These are phyloP conservation scores for Sarcophaga caerulescens DNA, from an alignment of 2,888 invertebrate genomes.

Conservation along the genomic window DNA sequence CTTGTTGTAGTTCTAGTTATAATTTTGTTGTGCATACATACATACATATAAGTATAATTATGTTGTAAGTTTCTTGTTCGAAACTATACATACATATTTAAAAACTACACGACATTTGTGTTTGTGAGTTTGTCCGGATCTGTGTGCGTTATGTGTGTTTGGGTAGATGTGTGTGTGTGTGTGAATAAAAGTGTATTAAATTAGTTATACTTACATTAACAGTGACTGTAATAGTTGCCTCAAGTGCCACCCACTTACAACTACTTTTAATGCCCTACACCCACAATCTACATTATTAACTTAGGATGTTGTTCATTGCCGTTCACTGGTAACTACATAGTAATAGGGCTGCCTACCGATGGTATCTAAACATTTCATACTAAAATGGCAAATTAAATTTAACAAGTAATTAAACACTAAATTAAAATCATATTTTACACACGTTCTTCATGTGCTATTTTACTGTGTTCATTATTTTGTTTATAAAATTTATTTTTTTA, in stretches of 20 bases:
- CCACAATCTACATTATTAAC: no score
- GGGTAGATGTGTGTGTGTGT: background rate
- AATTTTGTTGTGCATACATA: conserved; percentile 13
- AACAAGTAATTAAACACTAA: conserved; percentile 17
- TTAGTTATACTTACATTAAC: conserved; percentile 31
- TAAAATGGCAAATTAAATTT: background rate
- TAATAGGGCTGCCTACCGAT: background rate
- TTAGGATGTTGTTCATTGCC: no score
- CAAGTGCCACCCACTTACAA: conserved; percentile 10
- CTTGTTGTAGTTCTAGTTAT: background rate
- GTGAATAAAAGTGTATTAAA: conserved; percentile 24
- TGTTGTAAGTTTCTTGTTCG: conserved; percentile 57
- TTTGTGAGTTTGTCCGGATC: background rate
- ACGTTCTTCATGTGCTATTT: no score
- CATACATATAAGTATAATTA: conserved; percentile 46
- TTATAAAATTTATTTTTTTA: no score
- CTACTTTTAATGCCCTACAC: background rate
- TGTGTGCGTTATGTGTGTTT: background rate
- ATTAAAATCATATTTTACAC: conserved; percentile 16
- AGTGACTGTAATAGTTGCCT: conserved; percentile 26
- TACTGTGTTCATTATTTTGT: no score
- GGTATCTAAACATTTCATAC: background rate
- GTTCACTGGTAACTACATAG: background rate
- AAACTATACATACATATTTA: conserved; percentile 41
- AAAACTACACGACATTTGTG: conserved; percentile 39